A percentile compares a stretch with the other conserved stretches of the same genome.
Conservation (phyloP, 2,888 invertebrate species). For the Campoplex nolae region DNA sequence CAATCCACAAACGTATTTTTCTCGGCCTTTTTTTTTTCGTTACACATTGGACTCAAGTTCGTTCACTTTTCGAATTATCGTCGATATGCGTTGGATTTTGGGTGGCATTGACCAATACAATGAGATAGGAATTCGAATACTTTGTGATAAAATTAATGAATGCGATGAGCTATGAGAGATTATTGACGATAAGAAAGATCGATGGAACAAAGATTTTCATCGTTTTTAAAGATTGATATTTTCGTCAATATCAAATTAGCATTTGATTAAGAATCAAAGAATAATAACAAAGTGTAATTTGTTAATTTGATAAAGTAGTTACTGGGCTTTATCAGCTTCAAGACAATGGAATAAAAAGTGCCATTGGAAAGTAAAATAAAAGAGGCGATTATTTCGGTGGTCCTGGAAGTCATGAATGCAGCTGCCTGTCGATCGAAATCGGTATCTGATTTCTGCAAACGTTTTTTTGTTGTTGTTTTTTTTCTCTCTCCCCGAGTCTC, state of each 20-base stretch:
- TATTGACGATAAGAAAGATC: background rate
- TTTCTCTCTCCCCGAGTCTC: slow-evolving; percentile 5
- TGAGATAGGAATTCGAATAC: background rate
- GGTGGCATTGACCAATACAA: background rate
- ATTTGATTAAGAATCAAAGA: background rate
- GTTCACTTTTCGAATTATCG: background rate
- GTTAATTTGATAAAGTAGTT: background rate
- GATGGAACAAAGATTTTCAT: background rate
- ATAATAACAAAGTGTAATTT: background rate
- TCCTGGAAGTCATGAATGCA: slow-evolving; percentile 14
- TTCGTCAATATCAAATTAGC: background rate
- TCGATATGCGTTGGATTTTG: background rate
- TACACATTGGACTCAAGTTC: background rate
- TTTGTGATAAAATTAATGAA: background rate
- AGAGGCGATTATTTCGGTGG: background rate
- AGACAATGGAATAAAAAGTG: slow-evolving; percentile 7
- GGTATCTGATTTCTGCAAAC: slow-evolving; percentile 32
- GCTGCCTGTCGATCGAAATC: slow-evolving; percentile 38
- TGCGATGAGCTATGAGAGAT: background rate
- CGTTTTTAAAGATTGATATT: background rate
- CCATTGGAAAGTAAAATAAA: slow-evolving; percentile 6
- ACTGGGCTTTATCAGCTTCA: background rate
- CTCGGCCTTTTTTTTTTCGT: slow-evolving; percentile 1
- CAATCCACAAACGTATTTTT: background rate
- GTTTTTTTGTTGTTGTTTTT: background rate